Evolutionary conservation across 2,888 invertebrate genomes (phyloP).

Genomic region (Andrena marginata): DNA sequence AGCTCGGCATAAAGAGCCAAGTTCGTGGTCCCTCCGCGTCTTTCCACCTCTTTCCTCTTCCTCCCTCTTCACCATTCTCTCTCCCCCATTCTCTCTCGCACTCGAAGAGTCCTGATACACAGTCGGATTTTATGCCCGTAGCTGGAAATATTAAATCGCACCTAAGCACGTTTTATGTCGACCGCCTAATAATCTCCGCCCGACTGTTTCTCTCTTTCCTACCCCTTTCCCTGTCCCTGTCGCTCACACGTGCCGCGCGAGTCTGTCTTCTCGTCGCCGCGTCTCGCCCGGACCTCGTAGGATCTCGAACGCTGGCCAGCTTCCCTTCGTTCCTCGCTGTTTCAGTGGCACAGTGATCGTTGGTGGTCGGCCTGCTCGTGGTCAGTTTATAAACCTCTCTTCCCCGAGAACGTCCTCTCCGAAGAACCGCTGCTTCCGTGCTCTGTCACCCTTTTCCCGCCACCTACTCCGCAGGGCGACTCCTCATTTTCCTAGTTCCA

Average conservation of each 20-base stretch:
- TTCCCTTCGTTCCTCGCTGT: constrained; percentile 13
- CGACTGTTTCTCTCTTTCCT: constrained; percentile 62
- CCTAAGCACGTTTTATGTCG: constrained; percentile 84
- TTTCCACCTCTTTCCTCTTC: constrained; percentile 24
- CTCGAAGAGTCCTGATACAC: constrained; percentile 72
- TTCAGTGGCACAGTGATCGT: constrained; percentile 30
- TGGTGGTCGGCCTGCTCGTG: constrained; percentile 37
- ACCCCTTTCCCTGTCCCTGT: constrained; percentile 20
- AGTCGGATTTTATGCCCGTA: constrained; percentile 82
- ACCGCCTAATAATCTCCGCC: constrained; percentile 81
- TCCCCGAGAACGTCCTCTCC: background rate
- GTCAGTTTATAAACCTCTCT: constrained; percentile 22
- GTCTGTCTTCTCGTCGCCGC: constrained; percentile 29
- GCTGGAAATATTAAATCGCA: constrained; percentile 85
- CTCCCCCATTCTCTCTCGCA: constrained; percentile 19
- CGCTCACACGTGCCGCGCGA: constrained; percentile 7
- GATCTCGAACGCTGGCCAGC: constrained; percentile 38
- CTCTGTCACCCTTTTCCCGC: background rate
- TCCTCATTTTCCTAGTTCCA: too few relatives aligned
- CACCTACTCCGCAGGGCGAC: background rate
- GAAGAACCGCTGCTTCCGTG: background rate
- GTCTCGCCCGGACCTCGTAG: background rate
- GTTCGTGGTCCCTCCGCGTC: constrained; percentile 57
- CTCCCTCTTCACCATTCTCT: constrained; percentile 19
- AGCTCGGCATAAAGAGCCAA: constrained; percentile 54